phyloP scores from a whole-genome alignment of 2,888 invertebrate genomes.

The Nezara viridula region DNA sequence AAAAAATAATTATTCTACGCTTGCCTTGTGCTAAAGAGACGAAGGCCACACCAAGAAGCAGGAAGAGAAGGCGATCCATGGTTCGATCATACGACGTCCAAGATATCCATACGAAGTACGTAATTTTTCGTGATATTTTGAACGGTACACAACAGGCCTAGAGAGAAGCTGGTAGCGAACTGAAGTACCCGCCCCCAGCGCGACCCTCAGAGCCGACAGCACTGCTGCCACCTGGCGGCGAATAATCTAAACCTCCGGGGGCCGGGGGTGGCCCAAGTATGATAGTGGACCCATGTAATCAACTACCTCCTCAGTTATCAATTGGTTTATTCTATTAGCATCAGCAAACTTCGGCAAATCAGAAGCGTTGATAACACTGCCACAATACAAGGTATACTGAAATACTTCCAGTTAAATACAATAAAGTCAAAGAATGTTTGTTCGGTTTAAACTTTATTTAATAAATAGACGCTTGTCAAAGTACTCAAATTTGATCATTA shows the following conservation, averaged over 20 bases:
- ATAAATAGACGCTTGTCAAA: too few species aligned
- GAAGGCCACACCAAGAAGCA: neutral
- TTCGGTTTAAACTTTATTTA: too few species aligned
- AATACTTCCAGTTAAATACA: neutral
- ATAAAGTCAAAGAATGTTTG: neutral
- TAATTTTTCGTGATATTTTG: neutral
- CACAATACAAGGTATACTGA: neutral
- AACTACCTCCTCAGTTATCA: neutral
- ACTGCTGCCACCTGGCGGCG: neutral
- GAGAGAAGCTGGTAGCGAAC: conserved; percentile 23
- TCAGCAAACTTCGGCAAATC: neutral
- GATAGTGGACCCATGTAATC: conserved; percentile 10
- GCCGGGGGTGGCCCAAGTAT: neutral
- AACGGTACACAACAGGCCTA: neutral
- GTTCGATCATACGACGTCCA: neutral
- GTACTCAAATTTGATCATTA: too few species aligned
- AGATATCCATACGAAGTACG: conserved; percentile 47
- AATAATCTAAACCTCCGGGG: neutral
- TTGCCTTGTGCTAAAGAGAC: conserved; percentile 37
- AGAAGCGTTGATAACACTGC: neutral
- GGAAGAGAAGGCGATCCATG: conserved; percentile 38
- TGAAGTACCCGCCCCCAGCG: conserved; percentile 12
- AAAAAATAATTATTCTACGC: neutral
- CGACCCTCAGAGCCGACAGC: neutral
- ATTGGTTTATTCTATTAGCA: neutral